These are phyloP conservation scores for Gobio occitaniae DNA, from an alignment of 2,797 vertebrate species.

Conservation along the genomic window DNA sequence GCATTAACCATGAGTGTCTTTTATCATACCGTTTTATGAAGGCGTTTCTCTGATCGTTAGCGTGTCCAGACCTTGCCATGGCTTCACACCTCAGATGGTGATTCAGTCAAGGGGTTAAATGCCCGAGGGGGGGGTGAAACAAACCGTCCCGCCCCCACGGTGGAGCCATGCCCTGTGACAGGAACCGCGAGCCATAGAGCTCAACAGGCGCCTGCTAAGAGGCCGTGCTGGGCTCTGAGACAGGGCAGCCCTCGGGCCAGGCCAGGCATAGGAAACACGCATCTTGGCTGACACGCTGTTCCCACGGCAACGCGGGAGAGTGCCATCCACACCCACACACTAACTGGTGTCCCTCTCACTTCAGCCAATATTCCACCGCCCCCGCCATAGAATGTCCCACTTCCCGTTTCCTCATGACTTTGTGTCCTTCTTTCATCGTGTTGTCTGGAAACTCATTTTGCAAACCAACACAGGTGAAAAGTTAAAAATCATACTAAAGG, in stretches of 20 bases:
- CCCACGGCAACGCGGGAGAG: slow-evolving; percentile 51
- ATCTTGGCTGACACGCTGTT: slow-evolving; percentile 50
- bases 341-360: slow-evolving; percentile 41
- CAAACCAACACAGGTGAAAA: neutral
- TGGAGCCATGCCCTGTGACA: slow-evolving; percentile 24
- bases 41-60: neutral
- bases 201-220: slow-evolving; percentile 10
- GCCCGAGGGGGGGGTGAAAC: slow-evolving; percentile 26
- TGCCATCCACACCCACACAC: slow-evolving; percentile 51
- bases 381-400: slow-evolving; percentile 27
- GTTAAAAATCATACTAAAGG: neutral
- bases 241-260: slow-evolving; percentile 44
- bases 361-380: slow-evolving; percentile 50
- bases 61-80: slow-evolving; percentile 24
- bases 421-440: neutral
- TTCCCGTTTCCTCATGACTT: neutral
- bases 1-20: neutral
- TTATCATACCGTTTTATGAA: neutral
- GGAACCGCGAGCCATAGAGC: slow-evolving; percentile 29
- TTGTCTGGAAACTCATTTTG: neutral
- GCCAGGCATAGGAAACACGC: slow-evolving; percentile 51
- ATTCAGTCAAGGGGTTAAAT: slow-evolving; percentile 34
- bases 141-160: slow-evolving; percentile 26
- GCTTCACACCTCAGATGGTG: slow-evolving; percentile 38
- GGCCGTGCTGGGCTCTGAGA: slow-evolving; percentile 38